Base-by-base conservation (phyloP, 2,113 vertebrate genomes). In the Sturnira hondurensis region DNA sequence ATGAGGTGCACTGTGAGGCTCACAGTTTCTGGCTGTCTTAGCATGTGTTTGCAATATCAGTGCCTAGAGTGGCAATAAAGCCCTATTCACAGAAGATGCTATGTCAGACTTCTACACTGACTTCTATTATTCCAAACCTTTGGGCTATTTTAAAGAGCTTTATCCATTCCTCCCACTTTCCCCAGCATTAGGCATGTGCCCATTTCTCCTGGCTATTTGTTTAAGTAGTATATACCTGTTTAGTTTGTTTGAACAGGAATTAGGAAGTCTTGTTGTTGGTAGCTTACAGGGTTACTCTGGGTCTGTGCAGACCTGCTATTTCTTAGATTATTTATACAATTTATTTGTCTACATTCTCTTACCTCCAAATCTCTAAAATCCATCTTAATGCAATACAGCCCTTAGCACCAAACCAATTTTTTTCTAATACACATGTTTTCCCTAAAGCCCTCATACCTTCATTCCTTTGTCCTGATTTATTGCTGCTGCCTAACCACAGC, bases 381-480 rank as follows among this genome's bases (percentile, higher is more conserved):
- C 4, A 8, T 98, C 97, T 93, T 70, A 98, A 98, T 96, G 97
- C 98, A 97, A 54, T 89, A 94, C 78, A 95, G 97, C 96, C 97
- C 95, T 97, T 97, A 98, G 96, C 97, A 95, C 96, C 0, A 77
- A 98, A 97, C 96, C 98, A 98, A 97, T 97, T 83, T 98, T 98
- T 98, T 97, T 97, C 95, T 96, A 94, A 98, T 98, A 96, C 97
- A 97, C 97, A 97, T 96, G 86, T 97, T 97, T 98, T 96, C 97
- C 97, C 97, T 95, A 96, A 97, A 98, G 97, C 91, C 92, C 97
- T 92, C 67, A 20, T 89, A 89, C 87, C 97, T 97, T 90, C 86
- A 97, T 98, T 97, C 96, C 95, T 98, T 98, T 98, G 96, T 98
- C 98, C 97, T 98, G 97, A 98, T 98, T 98, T 98, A 98, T 97